A percentile compares a stretch with the other conserved stretches of the same genome.
These are phyloP conservation scores for Gibbula magus DNA, from an alignment of 2,888 invertebrate species.

Conservation along the genomic window DNA sequence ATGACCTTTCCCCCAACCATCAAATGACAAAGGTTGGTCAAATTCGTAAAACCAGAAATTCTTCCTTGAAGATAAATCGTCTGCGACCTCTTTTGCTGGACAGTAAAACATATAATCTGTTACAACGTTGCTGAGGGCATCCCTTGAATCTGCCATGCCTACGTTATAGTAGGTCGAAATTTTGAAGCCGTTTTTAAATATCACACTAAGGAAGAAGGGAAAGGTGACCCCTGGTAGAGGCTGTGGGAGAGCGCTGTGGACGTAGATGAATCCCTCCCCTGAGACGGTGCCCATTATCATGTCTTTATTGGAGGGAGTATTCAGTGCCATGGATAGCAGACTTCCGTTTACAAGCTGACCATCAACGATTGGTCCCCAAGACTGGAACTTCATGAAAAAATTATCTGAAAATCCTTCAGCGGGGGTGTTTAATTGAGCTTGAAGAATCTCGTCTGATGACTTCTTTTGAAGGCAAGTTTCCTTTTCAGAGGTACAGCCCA, in stretches of 20 bases:
- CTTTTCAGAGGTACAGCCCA: conserved; percentile 43
- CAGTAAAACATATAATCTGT: conserved; percentile 39
- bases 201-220: conserved; percentile 21
- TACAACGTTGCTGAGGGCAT: conserved; percentile 38
- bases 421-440: conserved; percentile 41
- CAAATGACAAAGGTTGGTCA: conserved; percentile 43
- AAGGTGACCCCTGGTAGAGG: conserved; percentile 34
- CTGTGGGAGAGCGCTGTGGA: conserved; percentile 40
- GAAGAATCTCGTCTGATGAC: conserved; percentile 44
- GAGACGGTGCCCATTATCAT: conserved; percentile 52
- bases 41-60: conserved; percentile 54
- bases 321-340: conserved; percentile 35
- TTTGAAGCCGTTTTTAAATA: neutral
- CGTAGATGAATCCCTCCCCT: conserved; percentile 47
- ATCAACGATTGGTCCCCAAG: conserved; percentile 57
- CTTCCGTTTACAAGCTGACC: conserved; percentile 40
- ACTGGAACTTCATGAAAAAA: conserved; percentile 48
- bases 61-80: neutral
- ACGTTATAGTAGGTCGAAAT: neutral
- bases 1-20: conserved; percentile 39
- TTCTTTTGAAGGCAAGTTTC: conserved; percentile 42
- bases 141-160: conserved; percentile 34
- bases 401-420: conserved; percentile 33
- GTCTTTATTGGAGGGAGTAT: conserved; percentile 40
- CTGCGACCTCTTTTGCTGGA: neutral